phyloP scores from a whole-genome alignment of 2,113 vertebrate species.

The Maccullochella peelii region DNA sequence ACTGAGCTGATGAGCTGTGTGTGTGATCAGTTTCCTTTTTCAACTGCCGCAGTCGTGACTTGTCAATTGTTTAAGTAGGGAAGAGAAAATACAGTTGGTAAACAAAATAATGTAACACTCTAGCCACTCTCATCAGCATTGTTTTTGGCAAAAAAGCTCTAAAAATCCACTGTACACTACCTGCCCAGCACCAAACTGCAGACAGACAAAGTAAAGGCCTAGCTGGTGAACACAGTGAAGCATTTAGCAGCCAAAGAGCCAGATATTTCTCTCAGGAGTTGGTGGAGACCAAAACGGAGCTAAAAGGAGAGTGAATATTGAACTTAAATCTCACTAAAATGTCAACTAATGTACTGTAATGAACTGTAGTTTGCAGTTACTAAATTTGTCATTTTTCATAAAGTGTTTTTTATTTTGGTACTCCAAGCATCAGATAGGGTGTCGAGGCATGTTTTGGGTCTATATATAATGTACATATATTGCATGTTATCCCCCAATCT shows the following conservation, averaged over 20 bases:
- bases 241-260: not conserved
- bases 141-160: not conserved
- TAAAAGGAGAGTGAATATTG: not conserved
- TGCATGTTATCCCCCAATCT: not conserved
- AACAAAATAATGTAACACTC: not conserved
- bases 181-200: not conserved
- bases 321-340: not conserved
- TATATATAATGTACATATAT: not conserved
- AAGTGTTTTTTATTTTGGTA: not conserved
- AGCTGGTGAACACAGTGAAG: not conserved
- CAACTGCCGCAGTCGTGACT: not conserved
- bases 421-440: not conserved
- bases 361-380: not conserved
- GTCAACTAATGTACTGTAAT: not conserved
- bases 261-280: not conserved
- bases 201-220: not conserved
- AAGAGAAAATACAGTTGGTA: not conserved
- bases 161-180: not conserved
- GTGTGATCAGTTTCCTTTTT: too few relatives aligned
- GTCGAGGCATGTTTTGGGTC: not conserved
- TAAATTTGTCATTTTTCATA: not conserved
- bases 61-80: not conserved
- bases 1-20: not conserved
- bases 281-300: not conserved
- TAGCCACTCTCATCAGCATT: not conserved